Evolutionary conservation across 2,113 vertebrate species (phyloP).

Genomic region (Gallinago undulata): DNA sequence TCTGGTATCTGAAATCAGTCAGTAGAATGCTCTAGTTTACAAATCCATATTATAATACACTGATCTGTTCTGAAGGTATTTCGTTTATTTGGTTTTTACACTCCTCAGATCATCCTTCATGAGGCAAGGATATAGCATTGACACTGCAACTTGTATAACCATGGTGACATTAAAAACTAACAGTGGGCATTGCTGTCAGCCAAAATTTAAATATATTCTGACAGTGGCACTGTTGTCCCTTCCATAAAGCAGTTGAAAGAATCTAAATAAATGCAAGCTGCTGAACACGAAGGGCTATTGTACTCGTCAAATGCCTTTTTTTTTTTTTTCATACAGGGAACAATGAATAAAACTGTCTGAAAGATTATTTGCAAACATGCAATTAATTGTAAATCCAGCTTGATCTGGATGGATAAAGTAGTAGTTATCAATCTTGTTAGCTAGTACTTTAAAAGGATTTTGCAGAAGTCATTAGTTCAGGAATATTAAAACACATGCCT

Average conservation of each 20-base stretch:
- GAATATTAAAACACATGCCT: conserved; percentile 16
- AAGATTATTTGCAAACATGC: background rate
- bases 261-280: background rate
- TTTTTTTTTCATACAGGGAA: background rate
- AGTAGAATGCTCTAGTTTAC: background rate
- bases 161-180: background rate
- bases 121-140: background rate
- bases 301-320: background rate
- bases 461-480: background rate
- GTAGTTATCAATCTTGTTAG: background rate
- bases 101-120: background rate
- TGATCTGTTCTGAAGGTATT: background rate
- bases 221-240: background rate
- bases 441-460: conserved; percentile 4
- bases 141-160: background rate
- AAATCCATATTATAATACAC: background rate
- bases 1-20: background rate
- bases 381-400: conserved; percentile 24
- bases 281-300: background rate
- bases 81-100: background rate
- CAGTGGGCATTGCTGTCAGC: background rate
- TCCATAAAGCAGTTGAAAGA: background rate
- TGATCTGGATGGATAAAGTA: conserved; percentile 3
- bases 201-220: background rate
- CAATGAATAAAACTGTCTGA: background rate